phyloP scores from a whole-genome alignment of 2,888 invertebrate genomes.

The Biston betularia region DNA sequence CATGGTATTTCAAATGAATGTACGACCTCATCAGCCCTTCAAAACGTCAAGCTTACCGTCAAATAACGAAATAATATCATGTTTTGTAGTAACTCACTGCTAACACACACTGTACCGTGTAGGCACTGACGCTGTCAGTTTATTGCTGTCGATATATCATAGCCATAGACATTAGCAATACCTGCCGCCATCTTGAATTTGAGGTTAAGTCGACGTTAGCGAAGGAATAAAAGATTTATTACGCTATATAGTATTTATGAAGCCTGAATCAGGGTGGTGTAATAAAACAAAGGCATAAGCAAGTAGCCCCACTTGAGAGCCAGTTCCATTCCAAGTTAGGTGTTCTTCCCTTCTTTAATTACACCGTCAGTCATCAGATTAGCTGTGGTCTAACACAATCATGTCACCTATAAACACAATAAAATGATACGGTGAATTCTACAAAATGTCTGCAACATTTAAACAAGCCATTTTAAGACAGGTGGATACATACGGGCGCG shows the following conservation, averaged over 20 bases:
- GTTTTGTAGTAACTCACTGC: slow-evolving; percentile 37
- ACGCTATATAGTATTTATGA: neutral
- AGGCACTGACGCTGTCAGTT: slow-evolving; percentile 63
- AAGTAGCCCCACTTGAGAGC: too few relatives aligned
- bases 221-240: neutral
- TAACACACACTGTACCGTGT: slow-evolving; percentile 42
- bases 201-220: slow-evolving; percentile 14
- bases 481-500: slow-evolving; percentile 40
- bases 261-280: too few relatives aligned
- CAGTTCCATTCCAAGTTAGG: too few relatives aligned
- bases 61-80: slow-evolving; percentile 40
- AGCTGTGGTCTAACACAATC: too few relatives aligned
- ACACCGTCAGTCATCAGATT: too few relatives aligned
- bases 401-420: too few relatives aligned
- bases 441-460: too few relatives aligned
- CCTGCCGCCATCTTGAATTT: slow-evolving; percentile 76
- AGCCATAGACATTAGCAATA: slow-evolving; percentile 74
- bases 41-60: slow-evolving; percentile 28
- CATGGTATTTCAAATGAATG: neutral
- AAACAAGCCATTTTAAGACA: slow-evolving; percentile 5
- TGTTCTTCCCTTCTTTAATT: too few relatives aligned
- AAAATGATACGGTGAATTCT: too few relatives aligned
- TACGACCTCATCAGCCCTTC: slow-evolving; percentile 5
- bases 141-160: slow-evolving; percentile 78
- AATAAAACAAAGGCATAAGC: too few relatives aligned